Evolutionary conservation across 2,113 vertebrate genomes (phyloP).

Genomic region (Percopsis transmontana): DNA sequence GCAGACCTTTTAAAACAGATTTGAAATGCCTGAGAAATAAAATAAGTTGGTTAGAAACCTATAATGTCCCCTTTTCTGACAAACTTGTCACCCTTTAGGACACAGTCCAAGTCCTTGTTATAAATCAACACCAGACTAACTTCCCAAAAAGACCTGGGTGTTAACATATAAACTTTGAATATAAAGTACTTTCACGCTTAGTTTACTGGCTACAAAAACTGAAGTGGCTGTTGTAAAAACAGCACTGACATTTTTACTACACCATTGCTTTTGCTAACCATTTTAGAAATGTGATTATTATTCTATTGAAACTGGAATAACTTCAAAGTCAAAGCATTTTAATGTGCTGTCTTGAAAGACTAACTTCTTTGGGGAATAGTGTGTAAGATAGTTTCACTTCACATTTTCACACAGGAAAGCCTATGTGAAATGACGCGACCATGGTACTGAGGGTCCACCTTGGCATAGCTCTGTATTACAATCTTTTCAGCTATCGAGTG

Average conservation of each 20-base stretch:
- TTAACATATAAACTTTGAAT: conserved; percentile 54
- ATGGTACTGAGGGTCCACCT: too few species aligned
- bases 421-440: too few species aligned
- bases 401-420: too few species aligned
- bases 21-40: conserved; percentile 36
- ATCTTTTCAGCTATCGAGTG: too few species aligned
- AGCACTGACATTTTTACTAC: conserved; percentile 70
- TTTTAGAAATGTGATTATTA: conserved; percentile 36
- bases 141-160: conserved; percentile 32
- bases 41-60: conserved; percentile 34
- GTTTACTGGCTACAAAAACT: conserved; percentile 40
- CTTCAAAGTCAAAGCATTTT: conserved; percentile 41
- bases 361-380: not conserved
- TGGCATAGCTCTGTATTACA: too few species aligned
- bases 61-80: conserved; percentile 19
- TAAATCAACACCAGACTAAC: conserved; percentile 26
- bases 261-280: conserved; percentile 53
- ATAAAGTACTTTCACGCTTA: conserved; percentile 55
- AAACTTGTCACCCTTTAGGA: conserved; percentile 45
- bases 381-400: too few species aligned
- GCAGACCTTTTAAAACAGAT: conserved; percentile 20
- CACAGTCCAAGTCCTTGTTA: conserved; percentile 28
- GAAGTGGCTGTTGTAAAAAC: conserved; percentile 40
- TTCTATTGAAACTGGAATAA: conserved; percentile 45
- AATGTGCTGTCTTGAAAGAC: conserved; percentile 30